Evolutionary conservation across 2,113 vertebrate genomes (phyloP).

Genomic region (Strigops habroptila): DNA sequence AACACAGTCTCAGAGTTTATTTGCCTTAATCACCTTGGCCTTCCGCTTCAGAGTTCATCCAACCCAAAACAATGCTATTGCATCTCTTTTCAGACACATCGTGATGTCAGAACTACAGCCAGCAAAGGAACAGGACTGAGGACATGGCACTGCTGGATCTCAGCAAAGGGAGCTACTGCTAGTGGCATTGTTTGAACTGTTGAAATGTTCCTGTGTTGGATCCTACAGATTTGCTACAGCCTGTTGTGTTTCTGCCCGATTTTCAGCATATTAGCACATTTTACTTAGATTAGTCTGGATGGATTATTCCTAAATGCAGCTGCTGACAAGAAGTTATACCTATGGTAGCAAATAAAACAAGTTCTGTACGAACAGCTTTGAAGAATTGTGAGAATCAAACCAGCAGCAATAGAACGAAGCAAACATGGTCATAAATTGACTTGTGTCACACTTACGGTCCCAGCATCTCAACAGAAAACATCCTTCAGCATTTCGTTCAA

Average conservation of each 20-base stretch:
- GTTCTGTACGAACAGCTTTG: not conserved
- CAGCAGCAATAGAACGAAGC: not conserved
- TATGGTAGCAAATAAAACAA: not conserved
- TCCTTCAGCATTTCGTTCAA: not conserved
- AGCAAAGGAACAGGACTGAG: not conserved
- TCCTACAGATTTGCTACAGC: not conserved
- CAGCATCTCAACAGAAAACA: not conserved
- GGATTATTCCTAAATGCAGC: not conserved
- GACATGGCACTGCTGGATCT: not conserved
- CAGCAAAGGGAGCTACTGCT: not conserved
- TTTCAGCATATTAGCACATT: not conserved
- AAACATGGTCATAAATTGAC: not conserved
- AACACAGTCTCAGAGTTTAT: not conserved
- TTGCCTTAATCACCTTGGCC: slow-evolving; percentile 31
- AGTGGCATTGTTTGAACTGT: not conserved
- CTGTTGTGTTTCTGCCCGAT: not conserved
- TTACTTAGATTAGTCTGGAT: not conserved
- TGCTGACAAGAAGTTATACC: not conserved
- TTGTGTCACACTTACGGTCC: not conserved
- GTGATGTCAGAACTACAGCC: not conserved
- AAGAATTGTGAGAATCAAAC: not conserved
- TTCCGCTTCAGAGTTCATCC: slow-evolving; percentile 25
- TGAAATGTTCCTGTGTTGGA: not conserved
- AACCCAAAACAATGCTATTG: slow-evolving; percentile 8
- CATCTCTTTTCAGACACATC: not conserved